phyloP scores from a whole-genome alignment of 2,797 vertebrate species.

The Rousettus madagascariensis region DNA sequence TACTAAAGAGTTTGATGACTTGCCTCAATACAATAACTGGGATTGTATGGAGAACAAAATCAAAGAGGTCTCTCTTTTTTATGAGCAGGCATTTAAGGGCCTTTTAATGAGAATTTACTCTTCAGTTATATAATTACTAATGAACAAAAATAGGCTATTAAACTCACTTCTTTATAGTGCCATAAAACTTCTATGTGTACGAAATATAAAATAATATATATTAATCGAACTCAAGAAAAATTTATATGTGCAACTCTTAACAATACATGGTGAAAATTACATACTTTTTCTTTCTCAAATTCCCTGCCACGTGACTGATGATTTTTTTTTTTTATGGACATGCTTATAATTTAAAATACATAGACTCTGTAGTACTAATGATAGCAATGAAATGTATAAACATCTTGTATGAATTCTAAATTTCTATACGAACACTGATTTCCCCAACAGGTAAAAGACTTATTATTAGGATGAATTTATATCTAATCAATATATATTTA shows the following conservation, averaged over 20 bases:
- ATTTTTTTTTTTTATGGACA: constrained; percentile 12
- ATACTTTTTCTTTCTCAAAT: constrained; percentile 46
- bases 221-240: constrained; percentile 65
- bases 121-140: constrained; percentile 77
- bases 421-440: constrained; percentile 24
- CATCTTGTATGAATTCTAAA: constrained; percentile 40
- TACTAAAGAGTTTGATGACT: constrained; percentile 73
- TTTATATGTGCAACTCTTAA: constrained; percentile 26
- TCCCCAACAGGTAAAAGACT: constrained; percentile 3
- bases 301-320: neutral
- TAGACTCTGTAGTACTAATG: constrained; percentile 24
- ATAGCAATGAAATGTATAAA: constrained; percentile 12
- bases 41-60: constrained; percentile 61
- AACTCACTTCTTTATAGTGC: constrained; percentile 68
- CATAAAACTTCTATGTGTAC: constrained; percentile 72
- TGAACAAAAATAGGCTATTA: constrained; percentile 75
- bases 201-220: constrained; percentile 70
- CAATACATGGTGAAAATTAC: constrained; percentile 19
- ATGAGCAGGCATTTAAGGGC: constrained; percentile 68
- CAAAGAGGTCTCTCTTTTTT: constrained; percentile 69
- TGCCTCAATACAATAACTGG: constrained; percentile 69
- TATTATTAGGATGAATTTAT: neutral
- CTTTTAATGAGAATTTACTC: constrained; percentile 77
- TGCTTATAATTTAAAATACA: constrained; percentile 47
- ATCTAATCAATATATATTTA: constrained; percentile 22